Evolutionary conservation across 2,797 vertebrate species (phyloP).

Genomic region (Crax fasciolata): DNA sequence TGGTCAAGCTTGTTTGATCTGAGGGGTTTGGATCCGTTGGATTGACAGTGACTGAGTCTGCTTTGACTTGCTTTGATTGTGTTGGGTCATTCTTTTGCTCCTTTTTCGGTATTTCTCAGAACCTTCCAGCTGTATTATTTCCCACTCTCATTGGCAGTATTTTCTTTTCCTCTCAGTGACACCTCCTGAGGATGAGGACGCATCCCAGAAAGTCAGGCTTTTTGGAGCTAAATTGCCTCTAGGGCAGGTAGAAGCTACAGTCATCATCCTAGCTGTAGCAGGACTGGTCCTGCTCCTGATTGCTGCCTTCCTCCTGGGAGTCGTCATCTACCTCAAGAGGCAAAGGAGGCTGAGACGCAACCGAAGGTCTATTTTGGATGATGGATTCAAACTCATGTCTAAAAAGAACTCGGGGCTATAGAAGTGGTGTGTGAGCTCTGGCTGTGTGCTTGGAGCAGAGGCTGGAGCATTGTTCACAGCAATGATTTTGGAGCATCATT

Average conservation of each 20-base stretch:
- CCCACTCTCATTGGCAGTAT: neutral
- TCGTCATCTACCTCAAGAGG: constrained; percentile 67
- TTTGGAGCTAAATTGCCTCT: constrained; percentile 74
- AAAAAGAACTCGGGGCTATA: constrained; percentile 66
- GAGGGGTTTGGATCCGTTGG: neutral
- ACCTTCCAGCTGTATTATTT: neutral
- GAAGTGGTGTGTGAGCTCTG: neutral
- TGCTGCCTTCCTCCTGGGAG: constrained; percentile 63
- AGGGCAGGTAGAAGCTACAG: constrained; percentile 60
- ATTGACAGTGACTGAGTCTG: neutral
- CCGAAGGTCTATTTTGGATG: constrained; percentile 83
- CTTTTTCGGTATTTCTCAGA: neutral
- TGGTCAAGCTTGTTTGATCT: neutral
- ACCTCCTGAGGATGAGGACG: neutral
- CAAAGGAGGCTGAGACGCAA: constrained; percentile 80
- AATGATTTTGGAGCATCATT: neutral
- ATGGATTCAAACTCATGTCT: constrained; percentile 82
- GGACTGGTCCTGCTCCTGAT: constrained; percentile 71
- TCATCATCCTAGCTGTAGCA: constrained; percentile 54
- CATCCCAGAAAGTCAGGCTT: constrained; percentile 53
- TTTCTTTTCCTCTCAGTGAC: constrained; percentile 24
- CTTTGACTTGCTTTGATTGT: neutral
- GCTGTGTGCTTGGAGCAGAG: neutral
- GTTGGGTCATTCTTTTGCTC: neutral
- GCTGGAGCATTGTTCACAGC: neutral